Evolutionary conservation across 2,888 invertebrate genomes (phyloP), one percentile per base, ranked within the genome.

Genomic region (Euspilapteryx auroguttella): DNA sequence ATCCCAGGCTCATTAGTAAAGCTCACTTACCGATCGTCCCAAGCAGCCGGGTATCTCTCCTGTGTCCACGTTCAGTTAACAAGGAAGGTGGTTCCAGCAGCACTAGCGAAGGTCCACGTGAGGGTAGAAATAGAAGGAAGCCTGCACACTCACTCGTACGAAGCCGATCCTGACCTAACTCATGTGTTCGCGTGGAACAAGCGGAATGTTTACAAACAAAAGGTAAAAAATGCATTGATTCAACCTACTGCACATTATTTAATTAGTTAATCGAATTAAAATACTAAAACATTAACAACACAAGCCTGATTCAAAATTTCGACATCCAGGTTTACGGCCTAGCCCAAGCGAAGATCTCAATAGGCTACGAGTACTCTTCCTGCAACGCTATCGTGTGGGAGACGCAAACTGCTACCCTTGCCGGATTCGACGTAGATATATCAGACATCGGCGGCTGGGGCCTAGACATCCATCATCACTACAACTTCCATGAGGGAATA

Each of bases 181-280:
- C 95, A 96, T 62, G 94, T 92, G 6, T 99, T 96, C 56, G 92
- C 95, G 2, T 99, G 99, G 99, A 95, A 96, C 62, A 92, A 96
- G 58, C 80, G 94, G 36, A 98, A 99, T 61, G 95, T 96, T 23
- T 99, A 98, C 69, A 90, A 93, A 50, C 96, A 97, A 69, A 95
- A 94, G 77, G 93, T 66, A 39, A 29, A 12, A 17, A 10, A n/a
- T n/a, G n/a, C n/a, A n/a, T n/a, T n/a, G n/a, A n/a, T n/a, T n/a
- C n/a, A n/a, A n/a, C n/a, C n/a, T n/a, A n/a, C n/a, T n/a, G n/a
- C n/a, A n/a, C n/a, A n/a, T n/a, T n/a, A n/a, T n/a, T n/a, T n/a
- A n/a, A n/a, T n/a, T n/a, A n/a, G n/a, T n/a, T n/a, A n/a, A n/a
- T n/a, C n/a, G n/a, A n/a, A n/a, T n/a, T n/a, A n/a, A n/a, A n/a